phyloP scores from a whole-genome alignment of 53 echinoderm and acorn worm species.

The Holothuria leucospilota region DNA sequence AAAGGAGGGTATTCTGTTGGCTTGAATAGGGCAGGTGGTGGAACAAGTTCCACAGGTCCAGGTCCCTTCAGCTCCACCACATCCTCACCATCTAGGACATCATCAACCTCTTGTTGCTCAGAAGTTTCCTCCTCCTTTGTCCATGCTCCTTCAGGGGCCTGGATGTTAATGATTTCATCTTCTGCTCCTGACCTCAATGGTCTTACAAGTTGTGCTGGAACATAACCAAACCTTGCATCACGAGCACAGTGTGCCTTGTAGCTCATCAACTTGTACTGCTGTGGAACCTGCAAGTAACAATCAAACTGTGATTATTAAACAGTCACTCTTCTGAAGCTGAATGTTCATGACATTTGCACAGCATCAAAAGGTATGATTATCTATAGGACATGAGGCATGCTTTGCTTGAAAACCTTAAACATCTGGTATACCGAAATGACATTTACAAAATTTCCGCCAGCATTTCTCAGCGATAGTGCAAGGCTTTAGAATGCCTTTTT shows the following conservation, averaged over 20 bases:
- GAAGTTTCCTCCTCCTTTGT: conserved; percentile 57
- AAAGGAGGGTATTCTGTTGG: conserved; percentile 94
- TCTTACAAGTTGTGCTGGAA: conserved; percentile 83
- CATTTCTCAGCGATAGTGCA: no score
- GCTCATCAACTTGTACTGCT: conserved; percentile 90
- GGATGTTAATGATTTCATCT: conserved; percentile 92
- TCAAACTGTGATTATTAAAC: background rate
- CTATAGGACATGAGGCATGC: no score
- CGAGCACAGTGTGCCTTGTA: conserved; percentile 80
- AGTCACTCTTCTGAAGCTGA: no score
- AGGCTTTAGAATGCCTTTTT: no score
- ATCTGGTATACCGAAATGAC: no score
- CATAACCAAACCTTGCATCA: conserved; percentile 87
- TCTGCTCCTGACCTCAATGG: conserved; percentile 88
- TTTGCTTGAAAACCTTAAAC: no score
- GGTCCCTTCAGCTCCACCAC: conserved; percentile 45
- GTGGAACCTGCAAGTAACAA: conserved; percentile 69
- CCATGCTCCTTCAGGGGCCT: conserved; percentile 87
- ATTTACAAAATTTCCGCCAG: no score
- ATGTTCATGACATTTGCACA: no score
- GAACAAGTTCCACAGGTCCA: conserved; percentile 61
- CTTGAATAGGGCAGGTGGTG: conserved; percentile 87
- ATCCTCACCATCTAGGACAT: conserved; percentile 41
- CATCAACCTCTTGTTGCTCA: conserved; percentile 51
- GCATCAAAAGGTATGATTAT: no score